Base-by-base conservation (phyloP, 1,140 invertebrate genomes). In the Drosophila santomea region DNA sequence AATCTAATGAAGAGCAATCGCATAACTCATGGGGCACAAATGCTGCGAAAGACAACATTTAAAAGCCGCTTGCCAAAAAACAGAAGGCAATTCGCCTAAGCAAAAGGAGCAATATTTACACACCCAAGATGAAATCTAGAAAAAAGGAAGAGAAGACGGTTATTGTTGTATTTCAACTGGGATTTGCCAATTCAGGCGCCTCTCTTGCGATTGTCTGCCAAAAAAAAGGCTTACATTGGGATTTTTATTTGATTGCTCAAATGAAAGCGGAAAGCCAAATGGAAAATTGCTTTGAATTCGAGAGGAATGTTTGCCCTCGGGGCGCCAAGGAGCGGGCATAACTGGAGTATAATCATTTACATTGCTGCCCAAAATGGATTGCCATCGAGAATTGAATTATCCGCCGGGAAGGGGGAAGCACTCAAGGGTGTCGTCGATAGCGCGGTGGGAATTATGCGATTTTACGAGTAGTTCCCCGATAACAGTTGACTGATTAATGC, bases 241-340 rank as follows among this genome's bases (percentile, higher is more conserved):
- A 89, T 89, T 88, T 80, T 84, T 80, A 89, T 88, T 88, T 88
- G 80, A 84, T 89, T 88, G 84, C 76, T 64, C 57, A 62, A 89
- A 83, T 74, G 61, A 86, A 88, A 88, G 56, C 72, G 80, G 58
- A 71, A 85, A 69, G 28, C 62, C 63, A 61, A 72, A 72, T 71
- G 68, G 68, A 72, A 72, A 72, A 72, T 72, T 72, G 66, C 52
- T 36, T 48, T 36, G 51, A 47, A 36, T 71, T 8, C 48, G 25
- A 35, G 45, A 41, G 15, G 57, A 50, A 38, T 50, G 56, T 43
- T 35, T 41, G 20, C 43, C 57, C 50, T 61, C 15, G 50, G 68
- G 68, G 67, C 11, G 20, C 12, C 44, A 20, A 15, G 47, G 38
- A 74, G 54, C 66, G 71, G 47, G 39, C 61, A 50, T 60, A 75